Percentiles rank a stretch among this genome's conserved stretches.
These are phyloP conservation scores for fruit fly (Drosophila melanogaster) DNA, from an alignment of 1,140 invertebrate genomes.

Conservation along the genomic window DNA sequence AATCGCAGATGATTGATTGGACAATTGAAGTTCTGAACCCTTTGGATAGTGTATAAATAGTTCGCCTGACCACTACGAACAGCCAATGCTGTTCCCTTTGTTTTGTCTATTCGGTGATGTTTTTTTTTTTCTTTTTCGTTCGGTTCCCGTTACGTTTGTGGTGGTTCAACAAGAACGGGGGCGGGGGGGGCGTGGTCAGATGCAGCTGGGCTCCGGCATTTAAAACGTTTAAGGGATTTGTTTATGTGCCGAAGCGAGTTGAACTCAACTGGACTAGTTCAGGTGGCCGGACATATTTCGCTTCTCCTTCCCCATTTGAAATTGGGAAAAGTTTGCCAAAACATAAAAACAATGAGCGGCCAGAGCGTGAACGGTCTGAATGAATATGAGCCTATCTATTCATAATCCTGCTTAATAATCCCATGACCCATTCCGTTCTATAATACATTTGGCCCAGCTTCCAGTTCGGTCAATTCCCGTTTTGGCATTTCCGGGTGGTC, in stretches of 20 bases:
- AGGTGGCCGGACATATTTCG: constrained; percentile 26
- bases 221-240: constrained; percentile 81
- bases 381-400: constrained; percentile 76
- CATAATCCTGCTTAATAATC: constrained; percentile 80
- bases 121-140: constrained; percentile 13
- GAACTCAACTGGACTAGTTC: constrained; percentile 30
- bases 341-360: constrained; percentile 75
- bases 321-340: constrained; percentile 68
- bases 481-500: constrained; percentile 25
- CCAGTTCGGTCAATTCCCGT: constrained; percentile 13
- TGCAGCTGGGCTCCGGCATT: constrained; percentile 75
- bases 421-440: constrained; percentile 20
- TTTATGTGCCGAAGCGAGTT: constrained; percentile 58
- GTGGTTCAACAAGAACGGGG: neutral
- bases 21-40: no score
- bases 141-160: constrained; percentile 38
- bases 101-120: constrained; percentile 48
- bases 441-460: neutral
- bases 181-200: constrained; percentile 41
- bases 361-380: constrained; percentile 53
- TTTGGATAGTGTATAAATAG: constrained; percentile 1
- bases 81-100: constrained; percentile 18
- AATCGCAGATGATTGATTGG: no score
- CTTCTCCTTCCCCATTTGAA: constrained; percentile 40
- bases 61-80: neutral